phyloP scores from a whole-genome alignment of 1,140 invertebrate genomes.

The Drosophila orosa region DNA sequence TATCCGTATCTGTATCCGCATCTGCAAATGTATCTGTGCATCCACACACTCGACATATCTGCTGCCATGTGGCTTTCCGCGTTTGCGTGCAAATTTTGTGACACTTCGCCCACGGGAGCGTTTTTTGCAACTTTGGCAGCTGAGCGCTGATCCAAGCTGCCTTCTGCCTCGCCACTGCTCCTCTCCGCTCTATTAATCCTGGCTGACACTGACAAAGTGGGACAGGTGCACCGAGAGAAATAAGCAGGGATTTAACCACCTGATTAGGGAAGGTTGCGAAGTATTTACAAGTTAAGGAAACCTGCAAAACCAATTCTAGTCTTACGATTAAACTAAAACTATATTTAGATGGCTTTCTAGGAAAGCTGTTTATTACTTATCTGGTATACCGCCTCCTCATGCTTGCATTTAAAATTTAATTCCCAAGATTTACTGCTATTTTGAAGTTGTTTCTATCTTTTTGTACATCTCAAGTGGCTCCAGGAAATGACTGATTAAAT shows the following conservation, averaged over 20 bases:
- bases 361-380: background rate
- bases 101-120: conserved; percentile 78
- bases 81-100: conserved; percentile 74
- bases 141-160: conserved; percentile 18
- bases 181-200: conserved; percentile 68
- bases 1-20: conserved; percentile 7
- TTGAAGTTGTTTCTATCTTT: conserved; percentile 6
- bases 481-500: conserved; percentile 76
- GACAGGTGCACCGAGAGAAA: conserved; percentile 29
- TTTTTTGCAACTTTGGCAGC: conserved; percentile 51
- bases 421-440: background rate
- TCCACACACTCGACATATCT: conserved; percentile 36
- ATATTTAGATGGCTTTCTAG: too few relatives aligned
- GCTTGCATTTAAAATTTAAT: background rate
- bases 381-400: background rate
- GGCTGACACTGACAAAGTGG: conserved; percentile 67
- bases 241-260: conserved; percentile 8
- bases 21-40: conserved; percentile 21
- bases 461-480: conserved; percentile 28
- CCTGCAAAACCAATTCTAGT: background rate
- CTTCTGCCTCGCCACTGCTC: conserved; percentile 17
- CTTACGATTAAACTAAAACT: accelerated
- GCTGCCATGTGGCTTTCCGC: conserved; percentile 63
- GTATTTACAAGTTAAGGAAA: background rate
- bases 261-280: too few relatives aligned